Base-by-base conservation (phyloP, 53 echinoderm and acorn worm species). In the Paracentrotus lividus region DNA sequence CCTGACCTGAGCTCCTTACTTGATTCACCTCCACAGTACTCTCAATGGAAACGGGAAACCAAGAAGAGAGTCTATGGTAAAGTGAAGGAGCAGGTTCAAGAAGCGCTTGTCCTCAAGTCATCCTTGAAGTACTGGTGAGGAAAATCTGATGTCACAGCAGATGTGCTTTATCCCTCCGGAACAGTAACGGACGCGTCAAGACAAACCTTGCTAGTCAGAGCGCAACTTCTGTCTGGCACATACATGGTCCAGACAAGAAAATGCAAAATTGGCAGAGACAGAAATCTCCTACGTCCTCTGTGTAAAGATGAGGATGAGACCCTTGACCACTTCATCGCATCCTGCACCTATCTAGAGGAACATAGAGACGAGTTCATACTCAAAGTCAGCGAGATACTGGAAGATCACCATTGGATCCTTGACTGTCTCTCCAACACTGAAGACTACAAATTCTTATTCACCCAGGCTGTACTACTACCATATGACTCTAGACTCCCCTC, bases 241-340 rank as follows among this genome's bases (percentile, higher is more conserved):
- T 72, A 69, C 69, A 31, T 72, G 33, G 72, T 72, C 31, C 33
- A 72, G 38, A 36, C 42, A 32, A 72, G 72, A 36, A 72, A 36
- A 72, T 72, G 72, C 72, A 72, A 18, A 36, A 72, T 72, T 72
- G 72, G 72, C 9, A 72, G n/a, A 72, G 72, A 36, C 6, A 3
- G 38, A 72, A 72, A 29, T 16, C 72, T 16, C 33, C 12, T 69
- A 6, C 34, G 72, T 32, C 72, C 72, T 36, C 33, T 72, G 32
- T 72, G 31, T 7, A 72, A 72, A 36, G 2, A 21, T 34, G 34
- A 18, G 34, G 36, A 72, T 2, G 72, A 72, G 72, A 72, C 72
- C 8, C 33, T 12, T 6, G 72, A 72, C 2, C 72, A 72, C 1
- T 33, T 72, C n/a, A 36, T 72, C 8, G 72, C 72, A 32, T 72